Evolutionary conservation across 2,797 vertebrate species (phyloP).

Genomic region (Sebastes vulpes): DNA sequence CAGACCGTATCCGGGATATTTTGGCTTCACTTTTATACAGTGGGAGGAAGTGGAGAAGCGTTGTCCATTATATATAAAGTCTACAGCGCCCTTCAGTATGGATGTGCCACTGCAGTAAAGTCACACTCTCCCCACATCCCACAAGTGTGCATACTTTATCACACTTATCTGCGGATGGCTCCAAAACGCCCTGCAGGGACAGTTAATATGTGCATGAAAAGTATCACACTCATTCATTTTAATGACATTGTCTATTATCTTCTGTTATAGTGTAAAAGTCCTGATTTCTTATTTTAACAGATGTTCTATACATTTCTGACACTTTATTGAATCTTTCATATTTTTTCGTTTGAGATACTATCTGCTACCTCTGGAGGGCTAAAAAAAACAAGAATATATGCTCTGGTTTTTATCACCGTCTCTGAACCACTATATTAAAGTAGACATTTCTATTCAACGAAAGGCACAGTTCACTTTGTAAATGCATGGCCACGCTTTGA

Average conservation of each 20-base stretch:
- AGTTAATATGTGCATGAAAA: constrained; percentile 35
- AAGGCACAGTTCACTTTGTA: background rate
- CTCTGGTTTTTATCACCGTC: background rate
- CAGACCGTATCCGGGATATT: too few species aligned
- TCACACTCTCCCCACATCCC: background rate
- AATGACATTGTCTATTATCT: constrained; percentile 39
- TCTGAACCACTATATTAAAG: background rate
- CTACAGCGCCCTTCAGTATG: background rate
- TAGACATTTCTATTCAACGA: background rate
- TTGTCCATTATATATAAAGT: too few species aligned
- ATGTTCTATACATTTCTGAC: background rate
- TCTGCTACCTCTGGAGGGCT: background rate
- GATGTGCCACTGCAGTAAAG: background rate
- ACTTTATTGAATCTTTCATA: background rate
- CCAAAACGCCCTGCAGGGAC: constrained; percentile 6
- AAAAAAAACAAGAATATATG: background rate
- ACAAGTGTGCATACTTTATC: constrained; percentile 39
- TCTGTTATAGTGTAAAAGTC: background rate
- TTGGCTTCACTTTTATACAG: too few species aligned
- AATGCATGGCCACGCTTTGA: background rate
- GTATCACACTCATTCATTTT: constrained; percentile 40
- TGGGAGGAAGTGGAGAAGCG: too few species aligned
- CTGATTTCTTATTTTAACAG: constrained; percentile 2
- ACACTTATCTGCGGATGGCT: constrained; percentile 22
- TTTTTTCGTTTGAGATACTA: background rate